Conservation (phyloP, 2,113 vertebrate species). For the Anser cygnoides region DNA sequence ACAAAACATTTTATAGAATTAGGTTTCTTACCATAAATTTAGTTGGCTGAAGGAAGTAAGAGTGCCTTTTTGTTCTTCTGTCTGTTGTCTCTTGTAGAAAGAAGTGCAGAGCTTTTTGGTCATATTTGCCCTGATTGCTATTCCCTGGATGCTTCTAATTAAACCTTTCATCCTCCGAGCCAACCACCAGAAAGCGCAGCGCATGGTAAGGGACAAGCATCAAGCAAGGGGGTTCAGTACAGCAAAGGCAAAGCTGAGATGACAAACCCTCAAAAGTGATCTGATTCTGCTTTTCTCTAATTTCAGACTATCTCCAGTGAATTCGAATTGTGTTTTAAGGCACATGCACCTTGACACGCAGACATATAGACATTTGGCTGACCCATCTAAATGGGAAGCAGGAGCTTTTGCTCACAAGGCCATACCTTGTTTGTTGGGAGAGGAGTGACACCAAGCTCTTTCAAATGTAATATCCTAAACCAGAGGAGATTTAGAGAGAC, state of each 20-base stretch:
- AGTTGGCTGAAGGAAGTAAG: neutral
- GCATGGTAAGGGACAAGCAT: slow-evolving; percentile 52
- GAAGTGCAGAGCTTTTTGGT: slow-evolving; percentile 84
- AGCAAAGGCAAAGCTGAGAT: neutral
- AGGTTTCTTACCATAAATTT: neutral
- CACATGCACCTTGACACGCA: accelerated
- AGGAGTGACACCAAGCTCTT: neutral
- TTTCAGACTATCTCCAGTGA: neutral
- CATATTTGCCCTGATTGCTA: slow-evolving; percentile 79
- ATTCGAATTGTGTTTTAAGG: neutral
- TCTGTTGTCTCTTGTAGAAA: slow-evolving; percentile 60
- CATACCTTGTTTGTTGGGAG: neutral
- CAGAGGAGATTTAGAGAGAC: neutral
- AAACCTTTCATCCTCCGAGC: slow-evolving; percentile 83
- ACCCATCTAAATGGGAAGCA: neutral
- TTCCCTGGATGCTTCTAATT: slow-evolving; percentile 86
- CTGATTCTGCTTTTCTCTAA: neutral
- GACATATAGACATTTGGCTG: neutral
- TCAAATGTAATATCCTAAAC: neutral
- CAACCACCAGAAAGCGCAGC: slow-evolving; percentile 69
- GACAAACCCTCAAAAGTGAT: neutral
- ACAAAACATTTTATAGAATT: neutral
- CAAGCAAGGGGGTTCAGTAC: neutral
- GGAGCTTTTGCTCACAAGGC: neutral
- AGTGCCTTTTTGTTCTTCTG: neutral